A percentile compares a stretch with the other conserved stretches of the same genome.
Evolutionary conservation across 2,797 vertebrate species (phyloP).

Genomic region (Rhynchonycteris naso): DNA sequence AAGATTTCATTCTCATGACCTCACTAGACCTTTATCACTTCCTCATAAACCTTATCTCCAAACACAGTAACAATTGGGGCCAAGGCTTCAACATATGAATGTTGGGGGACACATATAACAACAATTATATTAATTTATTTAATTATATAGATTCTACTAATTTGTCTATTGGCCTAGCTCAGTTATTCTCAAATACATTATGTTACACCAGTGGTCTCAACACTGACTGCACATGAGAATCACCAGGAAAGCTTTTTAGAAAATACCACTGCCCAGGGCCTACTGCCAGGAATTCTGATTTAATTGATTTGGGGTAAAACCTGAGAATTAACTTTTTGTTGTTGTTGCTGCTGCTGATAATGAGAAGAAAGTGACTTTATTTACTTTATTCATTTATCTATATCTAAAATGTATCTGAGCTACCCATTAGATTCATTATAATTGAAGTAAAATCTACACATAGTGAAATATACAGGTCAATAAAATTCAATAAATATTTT

Average conservation of each 20-base stretch:
- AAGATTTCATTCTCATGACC: neutral
- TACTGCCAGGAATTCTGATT: neutral
- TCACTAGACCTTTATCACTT: neutral
- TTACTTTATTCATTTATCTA: neutral
- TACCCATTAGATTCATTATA: neutral
- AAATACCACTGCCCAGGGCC: neutral
- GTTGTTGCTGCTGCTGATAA: neutral
- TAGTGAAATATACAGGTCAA: neutral
- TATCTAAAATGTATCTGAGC: neutral
- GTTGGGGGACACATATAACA: neutral
- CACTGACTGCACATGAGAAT: neutral
- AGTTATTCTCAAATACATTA: neutral
- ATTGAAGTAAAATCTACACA: neutral
- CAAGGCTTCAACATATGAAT: neutral
- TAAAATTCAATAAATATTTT: neutral
- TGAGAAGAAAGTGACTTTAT: neutral
- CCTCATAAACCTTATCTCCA: neutral
- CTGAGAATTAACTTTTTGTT: neutral
- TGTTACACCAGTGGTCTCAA: neutral
- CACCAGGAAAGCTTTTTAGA: neutral
- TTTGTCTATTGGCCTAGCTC: neutral
- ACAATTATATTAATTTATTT: conserved; percentile 31
- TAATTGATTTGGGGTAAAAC: neutral
- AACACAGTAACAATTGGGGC: neutral
- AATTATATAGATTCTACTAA: neutral